Conservation (phyloP, 2,888 invertebrate genomes). For the Tipula vernalis region DNA sequence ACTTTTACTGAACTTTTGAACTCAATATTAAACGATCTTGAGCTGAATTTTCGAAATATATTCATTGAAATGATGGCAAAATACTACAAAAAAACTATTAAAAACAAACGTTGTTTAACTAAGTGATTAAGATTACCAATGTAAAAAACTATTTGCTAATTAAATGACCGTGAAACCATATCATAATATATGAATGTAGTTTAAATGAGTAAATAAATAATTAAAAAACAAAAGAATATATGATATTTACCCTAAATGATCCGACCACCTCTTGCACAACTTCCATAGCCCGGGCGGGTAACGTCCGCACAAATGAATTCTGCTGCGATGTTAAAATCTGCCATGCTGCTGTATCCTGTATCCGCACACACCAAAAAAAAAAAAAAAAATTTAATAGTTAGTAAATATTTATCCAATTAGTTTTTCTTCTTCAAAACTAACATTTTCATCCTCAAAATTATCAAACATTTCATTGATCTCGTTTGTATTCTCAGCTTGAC, state of each 20-base stretch:
- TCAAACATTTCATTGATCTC: neutral
- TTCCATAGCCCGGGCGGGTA: constrained; percentile 35
- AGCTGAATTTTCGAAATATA: neutral
- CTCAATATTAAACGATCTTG: neutral
- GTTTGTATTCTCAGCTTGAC: neutral
- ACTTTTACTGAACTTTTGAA: neutral
- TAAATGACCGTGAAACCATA: neutral
- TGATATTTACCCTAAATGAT: constrained; percentile 30
- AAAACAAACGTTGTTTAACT: neutral
- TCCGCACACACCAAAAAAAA: neutral
- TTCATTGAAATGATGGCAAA: neutral
- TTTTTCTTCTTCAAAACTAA: neutral
- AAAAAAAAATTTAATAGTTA: neutral
- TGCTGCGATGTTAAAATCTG: constrained; percentile 34
- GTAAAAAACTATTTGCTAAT: neutral
- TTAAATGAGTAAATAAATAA: neutral
- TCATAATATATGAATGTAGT: too few relatives aligned
- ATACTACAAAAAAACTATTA: neutral
- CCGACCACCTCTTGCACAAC: constrained; percentile 36
- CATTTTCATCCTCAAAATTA: neutral
- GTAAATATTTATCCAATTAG: neutral
- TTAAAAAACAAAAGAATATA: neutral
- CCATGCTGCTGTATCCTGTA: constrained; percentile 35
- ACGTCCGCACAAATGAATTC: constrained; percentile 31
- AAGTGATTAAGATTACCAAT: neutral